Base-by-base conservation (phyloP, 2,113 vertebrate species). In the Amblyopsis rosae region DNA sequence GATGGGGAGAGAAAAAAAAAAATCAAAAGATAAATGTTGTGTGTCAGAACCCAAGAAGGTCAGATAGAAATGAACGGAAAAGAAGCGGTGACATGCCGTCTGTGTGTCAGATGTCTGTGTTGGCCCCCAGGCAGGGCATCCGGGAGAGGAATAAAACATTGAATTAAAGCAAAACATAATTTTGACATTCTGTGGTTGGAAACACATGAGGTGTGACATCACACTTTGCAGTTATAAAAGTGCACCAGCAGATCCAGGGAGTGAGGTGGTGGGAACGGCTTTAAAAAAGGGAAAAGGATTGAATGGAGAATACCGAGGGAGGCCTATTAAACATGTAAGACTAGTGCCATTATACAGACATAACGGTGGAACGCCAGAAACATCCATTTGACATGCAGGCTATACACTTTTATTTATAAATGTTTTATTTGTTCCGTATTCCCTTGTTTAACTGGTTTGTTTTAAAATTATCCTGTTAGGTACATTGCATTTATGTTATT, bases 121-220 rank as follows among this genome's bases (percentile, higher is more conserved):
- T 33, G 75, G 60, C 55, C 75, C 86, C 71, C 3, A 53, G 80
- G 84, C 76, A 65, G 12, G 33, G 65, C 59, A 41, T 17, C n/a
- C 11, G 17, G n/a, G n/a, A 55, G 17, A 54, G 15, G n/a, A 2
- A 10, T 0, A 51, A 1, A 26, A 26, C n/a, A n/a, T n/a, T n/a
- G n/a, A 26, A 26, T 26, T 2, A 26, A 26, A 26, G 26, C 9
- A 49, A 49, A 47, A 33, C 26, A 61, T 73, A 63, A 60, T n/a
- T 6, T 33, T 26, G n/a, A 64, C 15, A 12, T 60, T 59, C 77
- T 85, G 81, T 62, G 50, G 66, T 12, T 81, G 77, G 80, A 88
- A 82, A 85, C 58, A 62, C 62, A 33, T 67, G 75, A 19, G 73
- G 78, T 82, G 80, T 76, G 79, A 87, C 75, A 87, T 88, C 85